Evolutionary conservation across 2,113 vertebrate species (phyloP).

Genomic region (Pseudorasbora parva): DNA sequence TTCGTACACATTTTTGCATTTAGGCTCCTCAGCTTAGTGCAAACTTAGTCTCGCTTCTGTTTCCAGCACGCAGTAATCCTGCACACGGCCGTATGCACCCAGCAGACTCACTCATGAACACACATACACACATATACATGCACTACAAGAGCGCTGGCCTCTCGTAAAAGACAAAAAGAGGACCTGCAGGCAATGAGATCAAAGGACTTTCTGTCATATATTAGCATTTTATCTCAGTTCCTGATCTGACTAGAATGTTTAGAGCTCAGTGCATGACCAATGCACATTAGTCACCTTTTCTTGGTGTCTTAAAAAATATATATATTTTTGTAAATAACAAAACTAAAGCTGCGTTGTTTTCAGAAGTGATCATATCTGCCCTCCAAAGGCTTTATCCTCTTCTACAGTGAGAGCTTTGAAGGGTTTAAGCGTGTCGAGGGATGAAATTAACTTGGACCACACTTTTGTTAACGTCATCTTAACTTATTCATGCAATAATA

Average conservation of each 20-base stretch:
- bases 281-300: constrained; percentile 14
- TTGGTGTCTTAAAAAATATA: neutral
- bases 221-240: constrained; percentile 28
- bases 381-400: neutral
- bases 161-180: neutral
- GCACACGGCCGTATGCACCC: neutral
- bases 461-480: neutral
- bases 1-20: constrained; percentile 23
- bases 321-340: neutral
- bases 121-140: neutral
- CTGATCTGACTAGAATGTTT: constrained; percentile 2
- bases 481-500: neutral
- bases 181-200: constrained; percentile 3
- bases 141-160: neutral
- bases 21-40: constrained; percentile 5
- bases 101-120: neutral
- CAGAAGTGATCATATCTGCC: neutral
- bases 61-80: constrained; percentile 1
- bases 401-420: neutral
- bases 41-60: constrained; percentile 25
- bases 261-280: neutral
- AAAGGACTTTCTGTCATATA: neutral
- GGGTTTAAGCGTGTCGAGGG: neutral
- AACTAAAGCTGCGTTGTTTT: neutral
- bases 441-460: neutral